These are phyloP conservation scores for Zalophus californianus DNA, from an alignment of 2,797 vertebrate species.

Conservation along the genomic window DNA sequence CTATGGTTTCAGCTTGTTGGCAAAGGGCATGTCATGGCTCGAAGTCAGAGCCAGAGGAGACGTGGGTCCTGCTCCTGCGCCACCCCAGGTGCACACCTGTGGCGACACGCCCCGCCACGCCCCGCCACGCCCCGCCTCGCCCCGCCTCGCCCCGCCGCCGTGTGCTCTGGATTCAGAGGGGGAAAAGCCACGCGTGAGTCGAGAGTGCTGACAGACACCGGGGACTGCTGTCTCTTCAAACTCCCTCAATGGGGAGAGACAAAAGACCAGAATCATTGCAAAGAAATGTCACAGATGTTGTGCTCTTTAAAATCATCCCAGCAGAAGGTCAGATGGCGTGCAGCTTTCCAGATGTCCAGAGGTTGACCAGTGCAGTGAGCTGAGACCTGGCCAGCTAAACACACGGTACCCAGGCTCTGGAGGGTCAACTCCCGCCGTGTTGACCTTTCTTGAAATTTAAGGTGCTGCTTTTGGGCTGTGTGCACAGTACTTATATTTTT, in stretches of 20 bases:
- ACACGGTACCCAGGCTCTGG: background rate
- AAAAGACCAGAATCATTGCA: background rate
- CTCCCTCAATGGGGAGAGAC: background rate
- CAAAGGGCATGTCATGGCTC: accelerated
- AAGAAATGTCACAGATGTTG: background rate
- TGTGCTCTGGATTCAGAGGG: background rate
- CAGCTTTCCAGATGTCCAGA: background rate
- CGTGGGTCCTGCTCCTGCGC: background rate
- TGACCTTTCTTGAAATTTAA: background rate
- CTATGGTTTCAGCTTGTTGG: background rate
- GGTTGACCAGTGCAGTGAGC: background rate
- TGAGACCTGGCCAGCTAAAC: background rate
- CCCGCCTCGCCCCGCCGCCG: background rate
- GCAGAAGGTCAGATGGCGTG: background rate
- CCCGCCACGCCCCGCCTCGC: too few relatives aligned
- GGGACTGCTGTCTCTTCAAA: background rate
- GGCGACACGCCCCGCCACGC: background rate
- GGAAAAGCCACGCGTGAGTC: accelerated
- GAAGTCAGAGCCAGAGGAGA: background rate
- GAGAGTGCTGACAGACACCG: background rate
- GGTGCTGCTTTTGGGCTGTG: accelerated
- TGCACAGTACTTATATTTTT: background rate
- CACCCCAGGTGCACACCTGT: background rate
- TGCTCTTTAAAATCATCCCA: background rate
- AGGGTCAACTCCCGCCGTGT: accelerated